These are phyloP conservation scores for Cyprinodon brontotheroides DNA, from an alignment of 2,113 vertebrate species.

Conservation along the genomic window DNA sequence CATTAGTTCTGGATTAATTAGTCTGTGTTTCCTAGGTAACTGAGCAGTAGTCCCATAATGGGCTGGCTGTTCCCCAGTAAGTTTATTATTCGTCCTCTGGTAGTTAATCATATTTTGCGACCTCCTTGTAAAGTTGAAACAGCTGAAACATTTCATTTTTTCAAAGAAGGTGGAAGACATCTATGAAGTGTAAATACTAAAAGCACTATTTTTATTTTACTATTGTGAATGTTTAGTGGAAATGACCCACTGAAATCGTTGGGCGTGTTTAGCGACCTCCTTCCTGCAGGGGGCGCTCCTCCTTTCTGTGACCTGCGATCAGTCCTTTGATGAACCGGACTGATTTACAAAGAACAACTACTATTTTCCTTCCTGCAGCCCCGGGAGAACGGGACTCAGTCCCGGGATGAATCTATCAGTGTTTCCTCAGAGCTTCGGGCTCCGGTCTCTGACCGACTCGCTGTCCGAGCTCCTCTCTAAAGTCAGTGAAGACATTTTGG, in stretches of 20 bases:
- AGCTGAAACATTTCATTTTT: too few species aligned
- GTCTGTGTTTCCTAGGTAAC: too few species aligned
- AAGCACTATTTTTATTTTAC: too few species aligned
- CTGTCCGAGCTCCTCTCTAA: slow-evolving; percentile 38
- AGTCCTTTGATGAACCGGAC: background rate
- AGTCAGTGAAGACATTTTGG: slow-evolving; percentile 33
- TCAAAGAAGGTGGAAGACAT: background rate
- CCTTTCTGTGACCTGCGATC: background rate
- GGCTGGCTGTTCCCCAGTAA: too few species aligned
- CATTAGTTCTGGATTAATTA: too few species aligned
- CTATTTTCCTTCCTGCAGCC: slow-evolving; percentile 29
- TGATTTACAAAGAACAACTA: fast-evolving
- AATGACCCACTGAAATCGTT: background rate
- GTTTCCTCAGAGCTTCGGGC: background rate
- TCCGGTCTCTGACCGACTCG: slow-evolving; percentile 14
- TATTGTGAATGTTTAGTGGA: background rate
- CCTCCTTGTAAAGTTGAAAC: too few species aligned
- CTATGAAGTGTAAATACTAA: too few species aligned
- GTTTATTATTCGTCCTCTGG: too few species aligned
- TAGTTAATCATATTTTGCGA: too few species aligned
- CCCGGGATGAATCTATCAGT: slow-evolving; percentile 21
- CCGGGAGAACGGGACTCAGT: background rate
- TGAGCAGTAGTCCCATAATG: too few species aligned
- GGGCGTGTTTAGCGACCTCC: background rate
- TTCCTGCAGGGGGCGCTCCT: slow-evolving; percentile 21